Evolutionary conservation across 2,113 vertebrate species (phyloP).

Genomic region (Toxotes chatareus): DNA sequence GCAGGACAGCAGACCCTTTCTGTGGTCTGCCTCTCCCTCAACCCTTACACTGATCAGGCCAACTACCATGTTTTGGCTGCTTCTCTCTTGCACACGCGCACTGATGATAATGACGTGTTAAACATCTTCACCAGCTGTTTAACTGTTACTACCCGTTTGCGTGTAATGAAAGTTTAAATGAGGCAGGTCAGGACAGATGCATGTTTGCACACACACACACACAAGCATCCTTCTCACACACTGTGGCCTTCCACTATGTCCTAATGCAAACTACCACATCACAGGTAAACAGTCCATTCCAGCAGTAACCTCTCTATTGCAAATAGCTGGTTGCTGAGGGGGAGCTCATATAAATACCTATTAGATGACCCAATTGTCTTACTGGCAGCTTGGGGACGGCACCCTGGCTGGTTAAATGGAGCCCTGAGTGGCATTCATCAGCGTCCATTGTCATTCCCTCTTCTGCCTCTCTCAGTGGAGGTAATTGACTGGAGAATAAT

Average conservation of each 20-base stretch:
- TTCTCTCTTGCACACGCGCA: slow-evolving; percentile 4
- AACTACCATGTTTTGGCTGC: slow-evolving; percentile 21
- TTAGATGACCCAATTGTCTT: slow-evolving; percentile 82
- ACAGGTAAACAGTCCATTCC: slow-evolving; percentile 66
- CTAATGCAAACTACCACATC: slow-evolving; percentile 57
- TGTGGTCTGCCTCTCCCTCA: slow-evolving; percentile 42
- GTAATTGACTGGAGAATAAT: slow-evolving; percentile 85
- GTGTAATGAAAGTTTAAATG: slow-evolving; percentile 22
- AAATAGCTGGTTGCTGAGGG: slow-evolving; percentile 73
- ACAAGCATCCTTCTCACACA: slow-evolving; percentile 14
- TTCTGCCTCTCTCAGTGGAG: slow-evolving; percentile 66
- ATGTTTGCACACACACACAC: too few relatives aligned
- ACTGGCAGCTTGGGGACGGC: slow-evolving; percentile 71
- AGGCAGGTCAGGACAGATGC: slow-evolving; percentile 19
- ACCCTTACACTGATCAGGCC: slow-evolving; percentile 24
- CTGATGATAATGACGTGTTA: slow-evolving; percentile 69
- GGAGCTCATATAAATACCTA: slow-evolving; percentile 81
- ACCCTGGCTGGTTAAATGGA: slow-evolving; percentile 76
- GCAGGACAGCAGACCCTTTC: slow-evolving; percentile 28
- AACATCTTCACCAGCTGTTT: slow-evolving; percentile 71
- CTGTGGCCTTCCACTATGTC: slow-evolving; percentile 23
- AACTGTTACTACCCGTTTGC: slow-evolving; percentile 41
- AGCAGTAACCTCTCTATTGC: slow-evolving; percentile 72
- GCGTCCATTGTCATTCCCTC: slow-evolving; percentile 77
- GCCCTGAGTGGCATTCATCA: slow-evolving; percentile 81